A percentile compares a stretch with the other conserved stretches of the same genome.
Conservation (phyloP, 2,113 vertebrate species). For the Phoxinus phoxinus region DNA sequence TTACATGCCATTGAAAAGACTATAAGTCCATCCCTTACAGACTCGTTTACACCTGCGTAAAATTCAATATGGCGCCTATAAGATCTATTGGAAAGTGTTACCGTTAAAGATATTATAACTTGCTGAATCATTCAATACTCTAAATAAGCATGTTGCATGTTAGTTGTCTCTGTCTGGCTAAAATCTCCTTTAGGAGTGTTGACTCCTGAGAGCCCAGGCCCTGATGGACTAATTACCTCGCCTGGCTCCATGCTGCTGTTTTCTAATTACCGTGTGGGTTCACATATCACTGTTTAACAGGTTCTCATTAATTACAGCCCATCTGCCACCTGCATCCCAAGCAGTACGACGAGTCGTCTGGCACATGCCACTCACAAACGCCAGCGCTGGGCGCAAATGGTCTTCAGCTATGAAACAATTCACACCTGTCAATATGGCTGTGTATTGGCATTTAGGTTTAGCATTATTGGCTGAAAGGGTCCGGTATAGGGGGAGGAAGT, state of each 20-base stretch:
- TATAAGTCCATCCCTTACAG: background rate
- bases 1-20: background rate
- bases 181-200: constrained; percentile 43
- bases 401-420: constrained; percentile 25
- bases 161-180: constrained; percentile 43
- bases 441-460: constrained; percentile 5
- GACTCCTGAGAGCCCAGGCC: constrained; percentile 22
- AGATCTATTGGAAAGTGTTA: background rate
- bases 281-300: constrained; percentile 73
- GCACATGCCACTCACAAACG: constrained; percentile 41
- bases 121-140: constrained; percentile 20
- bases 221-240: constrained; percentile 64
- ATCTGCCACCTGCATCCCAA: constrained; percentile 67
- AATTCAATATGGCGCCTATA: background rate
- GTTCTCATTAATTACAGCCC: constrained; percentile 76
- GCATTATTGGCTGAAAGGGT: background rate
- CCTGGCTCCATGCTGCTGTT: constrained; percentile 63
- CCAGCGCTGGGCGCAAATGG: background rate
- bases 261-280: constrained; percentile 76
- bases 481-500: too few species aligned
- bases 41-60: background rate
- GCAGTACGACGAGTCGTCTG: constrained; percentile 41
- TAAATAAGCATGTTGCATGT: constrained; percentile 43
- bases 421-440: constrained; percentile 21
- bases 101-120: background rate